phyloP scores from a whole-genome alignment of 2,113 vertebrate species.

The Rhinopomastus cyanomelas region DNA sequence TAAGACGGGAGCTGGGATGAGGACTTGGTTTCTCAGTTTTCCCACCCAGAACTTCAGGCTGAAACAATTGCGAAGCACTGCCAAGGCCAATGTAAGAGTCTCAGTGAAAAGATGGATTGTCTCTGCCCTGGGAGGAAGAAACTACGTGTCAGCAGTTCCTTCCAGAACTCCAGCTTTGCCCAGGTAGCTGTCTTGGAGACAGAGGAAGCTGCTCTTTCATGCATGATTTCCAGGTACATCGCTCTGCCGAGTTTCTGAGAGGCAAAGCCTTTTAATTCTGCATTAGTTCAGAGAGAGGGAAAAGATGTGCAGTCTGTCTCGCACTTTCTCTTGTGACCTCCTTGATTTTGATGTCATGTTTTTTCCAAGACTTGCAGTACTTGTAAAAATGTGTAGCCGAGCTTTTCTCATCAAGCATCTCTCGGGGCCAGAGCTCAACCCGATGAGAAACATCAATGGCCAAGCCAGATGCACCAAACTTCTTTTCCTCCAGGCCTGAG shows the following conservation, averaged over 20 bases:
- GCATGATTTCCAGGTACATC: neutral
- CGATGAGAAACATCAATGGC: neutral
- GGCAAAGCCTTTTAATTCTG: neutral
- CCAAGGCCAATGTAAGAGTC: neutral
- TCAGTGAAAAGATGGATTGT: neutral
- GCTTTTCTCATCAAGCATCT: neutral
- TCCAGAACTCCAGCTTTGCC: neutral
- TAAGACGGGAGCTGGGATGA: neutral
- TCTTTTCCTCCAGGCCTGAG: neutral
- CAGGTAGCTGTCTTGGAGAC: neutral
- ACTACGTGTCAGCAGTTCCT: neutral
- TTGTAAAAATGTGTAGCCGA: neutral
- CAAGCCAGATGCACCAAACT: neutral
- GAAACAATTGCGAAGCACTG: neutral
- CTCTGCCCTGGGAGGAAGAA: neutral
- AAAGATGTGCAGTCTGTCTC: neutral
- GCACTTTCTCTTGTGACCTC: neutral
- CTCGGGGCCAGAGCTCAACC: neutral
- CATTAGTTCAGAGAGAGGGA: neutral
- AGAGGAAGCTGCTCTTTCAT: neutral
- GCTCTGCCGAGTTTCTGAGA: neutral
- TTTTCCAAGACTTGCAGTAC: neutral
- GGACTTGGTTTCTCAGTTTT: neutral
- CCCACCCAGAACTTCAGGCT: neutral
- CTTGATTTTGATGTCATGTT: neutral